Evolutionary conservation across 2,797 vertebrate genomes (phyloP).

Genomic region (Melanotaenia pygmaea): DNA sequence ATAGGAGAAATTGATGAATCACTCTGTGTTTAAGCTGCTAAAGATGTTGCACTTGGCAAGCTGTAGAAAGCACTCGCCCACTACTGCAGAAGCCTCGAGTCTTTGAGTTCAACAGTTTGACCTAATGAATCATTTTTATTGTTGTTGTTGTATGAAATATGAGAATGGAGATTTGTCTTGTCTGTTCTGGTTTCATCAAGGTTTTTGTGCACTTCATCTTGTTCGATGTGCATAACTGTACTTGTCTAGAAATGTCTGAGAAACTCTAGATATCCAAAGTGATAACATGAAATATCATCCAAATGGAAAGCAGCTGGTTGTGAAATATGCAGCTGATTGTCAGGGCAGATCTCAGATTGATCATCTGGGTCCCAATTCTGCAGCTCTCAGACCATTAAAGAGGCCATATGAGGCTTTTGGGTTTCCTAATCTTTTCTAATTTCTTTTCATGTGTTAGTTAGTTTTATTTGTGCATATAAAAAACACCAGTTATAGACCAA

Average conservation of each 20-base stretch:
- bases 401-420: background rate
- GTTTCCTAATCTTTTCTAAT: background rate
- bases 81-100: slow-evolving; percentile 3
- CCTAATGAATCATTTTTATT: slow-evolving; percentile 30
- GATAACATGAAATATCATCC: slow-evolving; percentile 1
- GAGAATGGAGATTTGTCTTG: slow-evolving; percentile 31
- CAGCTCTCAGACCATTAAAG: slow-evolving; percentile 2
- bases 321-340: background rate
- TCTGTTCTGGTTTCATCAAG: background rate
- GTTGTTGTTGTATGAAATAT: slow-evolving; percentile 15
- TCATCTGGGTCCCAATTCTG: background rate
- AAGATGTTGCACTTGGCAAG: slow-evolving; percentile 12
- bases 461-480: background rate
- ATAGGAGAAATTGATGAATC: slow-evolving; percentile 8
- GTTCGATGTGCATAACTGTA: background rate
- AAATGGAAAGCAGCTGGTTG: background rate
- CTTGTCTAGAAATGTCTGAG: background rate
- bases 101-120: slow-evolving; percentile 26
- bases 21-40: background rate
- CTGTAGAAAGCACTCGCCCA: slow-evolving; percentile 14
- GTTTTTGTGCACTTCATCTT: background rate
- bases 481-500: no score
- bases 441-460: background rate
- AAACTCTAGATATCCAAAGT: background rate
- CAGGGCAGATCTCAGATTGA: slow-evolving; percentile 7